These are phyloP conservation scores for Halichondria panicea DNA, from an alignment of 37 sponge, comb jelly and placozoan genomes.

Conservation along the genomic window DNA sequence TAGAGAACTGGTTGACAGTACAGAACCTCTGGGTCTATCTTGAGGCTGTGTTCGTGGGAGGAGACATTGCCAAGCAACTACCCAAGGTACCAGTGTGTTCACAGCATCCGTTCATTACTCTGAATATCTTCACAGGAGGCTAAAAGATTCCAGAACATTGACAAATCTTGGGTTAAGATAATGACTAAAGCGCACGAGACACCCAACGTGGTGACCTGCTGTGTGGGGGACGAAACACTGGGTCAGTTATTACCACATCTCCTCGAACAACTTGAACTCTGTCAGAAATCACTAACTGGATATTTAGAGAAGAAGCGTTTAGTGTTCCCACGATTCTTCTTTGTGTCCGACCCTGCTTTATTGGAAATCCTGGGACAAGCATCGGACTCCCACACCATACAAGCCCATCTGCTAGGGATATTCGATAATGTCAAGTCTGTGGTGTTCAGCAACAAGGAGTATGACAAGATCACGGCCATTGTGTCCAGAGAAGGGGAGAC, in stretches of 20 bases:
- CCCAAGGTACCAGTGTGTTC: constrained; percentile 70
- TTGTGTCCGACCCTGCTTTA: constrained; percentile 97
- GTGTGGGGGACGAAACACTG: constrained; percentile 97
- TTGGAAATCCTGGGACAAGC: constrained; percentile 99
- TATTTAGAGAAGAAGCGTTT: constrained; percentile 96
- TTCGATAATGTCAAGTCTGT: constrained; percentile 95
- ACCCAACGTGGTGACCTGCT: constrained; percentile 91
- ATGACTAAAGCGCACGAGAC: constrained; percentile 95
- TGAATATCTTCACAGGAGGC: constrained; percentile 66
- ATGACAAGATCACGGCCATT: constrained; percentile 85
- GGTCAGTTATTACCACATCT: constrained; percentile 96
- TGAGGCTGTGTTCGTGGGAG: constrained; percentile 99
- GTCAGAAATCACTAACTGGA: constrained; percentile 97
- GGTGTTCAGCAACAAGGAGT: constrained; percentile 89
- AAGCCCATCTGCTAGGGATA: constrained; percentile 87
- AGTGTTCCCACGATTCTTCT: constrained; percentile 97
- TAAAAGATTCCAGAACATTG: constrained; percentile 87
- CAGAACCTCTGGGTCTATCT: constrained; percentile 99
- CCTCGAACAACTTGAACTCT: constrained; percentile 96
- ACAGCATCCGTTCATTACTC: not conserved
- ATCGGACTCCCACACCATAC: constrained; percentile 98
- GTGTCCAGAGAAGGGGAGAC: constrained; percentile 82
- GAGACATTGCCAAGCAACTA: constrained; percentile 99
- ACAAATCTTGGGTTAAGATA: constrained; percentile 98
- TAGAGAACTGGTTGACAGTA: constrained; percentile 97